A percentile compares a stretch with the other conserved stretches of the same genome.
These are phyloP conservation scores for Andinoacara biseriatus DNA, from an alignment of 2,113 vertebrate genomes.

Conservation along the genomic window DNA sequence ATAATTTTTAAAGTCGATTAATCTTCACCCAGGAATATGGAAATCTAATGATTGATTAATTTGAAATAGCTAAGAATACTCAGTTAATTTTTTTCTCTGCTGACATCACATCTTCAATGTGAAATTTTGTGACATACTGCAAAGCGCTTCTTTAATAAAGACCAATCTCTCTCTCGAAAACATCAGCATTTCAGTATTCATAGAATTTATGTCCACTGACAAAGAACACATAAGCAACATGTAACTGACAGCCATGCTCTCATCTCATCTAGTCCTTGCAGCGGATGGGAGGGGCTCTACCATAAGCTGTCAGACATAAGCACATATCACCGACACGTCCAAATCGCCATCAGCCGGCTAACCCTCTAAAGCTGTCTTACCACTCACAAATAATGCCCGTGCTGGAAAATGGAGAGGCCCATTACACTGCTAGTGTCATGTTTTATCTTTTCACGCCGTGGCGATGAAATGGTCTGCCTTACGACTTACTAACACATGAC, in stretches of 20 bases:
- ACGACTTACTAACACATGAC: conserved; percentile 59
- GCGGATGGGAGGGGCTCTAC: conserved; percentile 45
- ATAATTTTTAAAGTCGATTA: conserved; percentile 1
- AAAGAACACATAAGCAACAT: conserved; percentile 30
- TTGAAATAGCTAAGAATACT: neutral
- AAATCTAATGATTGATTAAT: neutral
- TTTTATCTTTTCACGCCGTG: conserved; percentile 67
- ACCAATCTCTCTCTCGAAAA: neutral
- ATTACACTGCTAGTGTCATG: conserved; percentile 59
- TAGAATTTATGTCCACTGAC: conserved; percentile 1
- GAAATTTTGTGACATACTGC: neutral
- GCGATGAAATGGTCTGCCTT: conserved; percentile 58
- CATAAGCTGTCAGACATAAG: conserved; percentile 65
- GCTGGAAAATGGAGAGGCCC: conserved; percentile 66
- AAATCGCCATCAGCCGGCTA: conserved; percentile 63
- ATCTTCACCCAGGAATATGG: neutral
- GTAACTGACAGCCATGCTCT: conserved; percentile 24
- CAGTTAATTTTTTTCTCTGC: neutral
- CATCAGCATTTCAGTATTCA: neutral
- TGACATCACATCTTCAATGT: neutral
- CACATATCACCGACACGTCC: conserved; percentile 61
- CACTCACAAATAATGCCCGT: conserved; percentile 70
- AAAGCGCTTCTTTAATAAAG: neutral
- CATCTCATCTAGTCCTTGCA: conserved; percentile 27
- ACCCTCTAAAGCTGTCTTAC: conserved; percentile 72